Conservation (phyloP, 2,113 vertebrate genomes). For the Canis aureus region DNA sequence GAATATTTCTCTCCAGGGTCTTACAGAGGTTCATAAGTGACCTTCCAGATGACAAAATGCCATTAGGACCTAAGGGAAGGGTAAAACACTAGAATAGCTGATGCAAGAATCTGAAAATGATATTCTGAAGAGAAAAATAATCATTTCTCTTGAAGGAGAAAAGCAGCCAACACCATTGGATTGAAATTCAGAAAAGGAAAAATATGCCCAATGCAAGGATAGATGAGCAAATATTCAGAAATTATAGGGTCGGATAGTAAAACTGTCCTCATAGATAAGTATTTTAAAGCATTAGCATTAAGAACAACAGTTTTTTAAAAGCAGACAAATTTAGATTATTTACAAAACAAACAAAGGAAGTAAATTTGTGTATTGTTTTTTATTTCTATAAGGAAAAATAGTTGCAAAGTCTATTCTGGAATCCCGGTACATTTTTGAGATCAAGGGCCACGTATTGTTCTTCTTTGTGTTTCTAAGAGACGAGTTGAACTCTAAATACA, state of each 20-base stretch:
- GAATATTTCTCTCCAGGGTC: background rate
- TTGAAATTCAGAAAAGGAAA: background rate
- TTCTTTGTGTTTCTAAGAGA: background rate
- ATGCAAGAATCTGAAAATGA: background rate
- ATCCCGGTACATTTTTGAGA: background rate
- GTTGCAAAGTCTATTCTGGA: background rate
- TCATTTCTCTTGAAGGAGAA: background rate
- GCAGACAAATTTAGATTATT: background rate
- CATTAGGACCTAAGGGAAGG: background rate
- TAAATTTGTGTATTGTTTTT: background rate
- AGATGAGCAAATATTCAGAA: background rate
- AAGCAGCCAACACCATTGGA: background rate
- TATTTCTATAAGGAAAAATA: background rate
- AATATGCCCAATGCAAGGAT: background rate
- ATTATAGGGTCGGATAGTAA: background rate
- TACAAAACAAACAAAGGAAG: background rate
- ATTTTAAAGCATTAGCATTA: constrained; percentile 10
- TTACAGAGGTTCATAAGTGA: background rate
- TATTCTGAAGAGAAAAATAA: constrained; percentile 28
- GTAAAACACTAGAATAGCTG: background rate
- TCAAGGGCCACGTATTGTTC: background rate
- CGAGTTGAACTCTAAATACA: background rate
- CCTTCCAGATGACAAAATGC: background rate
- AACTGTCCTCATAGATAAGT: background rate
- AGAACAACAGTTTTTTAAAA: background rate